Evolutionary conservation across 2,888 invertebrate genomes (phyloP), one percentile per base, ranked within the genome.

Genomic region (Drosophila putrida): DNA sequence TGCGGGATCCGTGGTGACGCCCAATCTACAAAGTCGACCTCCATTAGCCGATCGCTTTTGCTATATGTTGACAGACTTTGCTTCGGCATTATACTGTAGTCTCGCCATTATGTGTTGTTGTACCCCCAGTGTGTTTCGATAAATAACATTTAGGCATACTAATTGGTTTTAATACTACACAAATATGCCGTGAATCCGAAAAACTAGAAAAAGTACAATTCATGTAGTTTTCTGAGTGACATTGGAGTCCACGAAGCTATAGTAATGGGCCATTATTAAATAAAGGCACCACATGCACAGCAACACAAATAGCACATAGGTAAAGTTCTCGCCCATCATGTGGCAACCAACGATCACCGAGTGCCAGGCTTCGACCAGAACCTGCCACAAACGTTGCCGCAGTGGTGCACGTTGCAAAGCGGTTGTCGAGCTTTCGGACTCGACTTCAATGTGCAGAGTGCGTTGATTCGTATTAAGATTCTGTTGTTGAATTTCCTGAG

Each of bases 381-480:
- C 75, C 10, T 73, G 61, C 86, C 81, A 80, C 44, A 90, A 41
- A 2, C 90, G 86, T 6, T 77, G 66, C 1, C 59, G 50, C 20
- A 83, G 59, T 0, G 90, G 81, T 0, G 81, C 63, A 4, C 90
- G 79, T 0, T 71, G 68, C 51, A 84, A 33, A 1, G 71, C 82
- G 1, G 80, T 75, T 0, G 72, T 15, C 8, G 90, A 82, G 4
- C 80, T 79, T 4, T 72, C 68, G 27, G 90, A 73, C 15, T 82
- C 81, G 4, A 85, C 81, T 13, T 90, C 89, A 33, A 90, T 90
- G 49, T 82, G 82, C 41, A 91, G 78, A 4, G 88, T 85, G 46
- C 82, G 90, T 36, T 77, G 80, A 54, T 36, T 44, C 5, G 9
- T 27, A n/a, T 13, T 13, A 11, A 6, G 25, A 8, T 6, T n/a